These are phyloP conservation scores for Doryteuthis pealeii DNA, from an alignment of 1,140 invertebrate species.

Conservation along the genomic window DNA sequence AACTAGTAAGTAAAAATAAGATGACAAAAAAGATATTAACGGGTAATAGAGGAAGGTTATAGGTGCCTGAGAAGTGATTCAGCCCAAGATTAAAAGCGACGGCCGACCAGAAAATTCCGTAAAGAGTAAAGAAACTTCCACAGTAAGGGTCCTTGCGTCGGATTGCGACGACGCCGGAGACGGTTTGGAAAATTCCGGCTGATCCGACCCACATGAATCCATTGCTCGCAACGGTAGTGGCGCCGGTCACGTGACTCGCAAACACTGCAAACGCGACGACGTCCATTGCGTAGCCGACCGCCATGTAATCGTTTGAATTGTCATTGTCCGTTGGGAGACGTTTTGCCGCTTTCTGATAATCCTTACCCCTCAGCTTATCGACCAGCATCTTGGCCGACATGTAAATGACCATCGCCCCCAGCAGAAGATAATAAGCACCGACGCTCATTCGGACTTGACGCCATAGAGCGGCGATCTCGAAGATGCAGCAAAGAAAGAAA, in stretches of 20 bases:
- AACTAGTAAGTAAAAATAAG: conserved; percentile 24
- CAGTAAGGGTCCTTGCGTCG: conserved; percentile 26
- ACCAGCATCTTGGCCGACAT: conserved; percentile 20
- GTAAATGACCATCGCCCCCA: conserved; percentile 30
- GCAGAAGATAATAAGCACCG: conserved; percentile 36
- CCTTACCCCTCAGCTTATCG: conserved; percentile 15
- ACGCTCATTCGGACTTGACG: conserved; percentile 27
- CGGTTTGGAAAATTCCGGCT: conserved; percentile 34
- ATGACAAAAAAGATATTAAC: conserved; percentile 32
- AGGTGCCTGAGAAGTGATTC: conserved; percentile 18
- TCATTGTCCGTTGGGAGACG: not conserved
- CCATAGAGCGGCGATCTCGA: conserved; percentile 40
- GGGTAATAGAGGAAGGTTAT: conserved; percentile 25
- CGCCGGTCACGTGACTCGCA: conserved; percentile 31
- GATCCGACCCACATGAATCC: conserved; percentile 37
- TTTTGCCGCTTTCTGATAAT: not conserved
- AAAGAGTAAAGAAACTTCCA: conserved; percentile 30
- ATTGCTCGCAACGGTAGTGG: conserved; percentile 18
- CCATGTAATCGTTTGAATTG: conserved; percentile 31
- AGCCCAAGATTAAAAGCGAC: conserved; percentile 30
- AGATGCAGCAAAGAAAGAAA: conserved; percentile 31
- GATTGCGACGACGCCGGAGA: conserved; percentile 30
- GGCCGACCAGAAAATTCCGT: conserved; percentile 38
- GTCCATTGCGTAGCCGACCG: conserved; percentile 37
- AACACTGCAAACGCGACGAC: conserved; percentile 33